Conservation (phyloP, 2,888 invertebrate genomes). For the Eupithecia exiguata region DNA sequence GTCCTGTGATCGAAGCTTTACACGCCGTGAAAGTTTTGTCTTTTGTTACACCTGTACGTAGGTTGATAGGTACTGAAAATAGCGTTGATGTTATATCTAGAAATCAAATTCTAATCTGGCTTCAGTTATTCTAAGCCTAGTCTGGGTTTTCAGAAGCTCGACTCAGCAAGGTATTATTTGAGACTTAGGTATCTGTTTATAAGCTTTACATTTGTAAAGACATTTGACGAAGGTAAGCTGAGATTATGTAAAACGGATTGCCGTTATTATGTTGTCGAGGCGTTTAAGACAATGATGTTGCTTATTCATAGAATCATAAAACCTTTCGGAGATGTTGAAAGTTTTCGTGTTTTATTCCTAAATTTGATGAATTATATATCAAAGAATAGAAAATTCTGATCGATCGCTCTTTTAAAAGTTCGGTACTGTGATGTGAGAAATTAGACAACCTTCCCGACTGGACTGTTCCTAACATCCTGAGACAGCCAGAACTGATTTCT, state of each 20-base stretch:
- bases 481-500: too few species aligned
- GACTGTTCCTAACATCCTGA: too few species aligned
- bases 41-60: too few species aligned
- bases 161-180: constrained; percentile 12
- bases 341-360: background rate
- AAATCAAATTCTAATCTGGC: background rate
- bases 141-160: background rate
- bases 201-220: constrained; percentile 16
- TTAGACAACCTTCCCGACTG: too few species aligned
- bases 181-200: constrained; percentile 18
- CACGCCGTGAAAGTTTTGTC: too few species aligned
- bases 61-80: background rate
- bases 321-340: background rate
- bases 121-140: background rate
- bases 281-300: background rate
- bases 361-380: too few species aligned
- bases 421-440: too few species aligned
- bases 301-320: background rate
- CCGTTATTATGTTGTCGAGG: constrained; percentile 9
- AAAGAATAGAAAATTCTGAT: background rate
- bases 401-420: background rate
- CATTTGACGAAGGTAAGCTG: constrained; percentile 20
- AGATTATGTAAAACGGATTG: constrained; percentile 29
- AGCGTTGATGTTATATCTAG: background rate
- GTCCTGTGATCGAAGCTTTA: too few species aligned